phyloP scores from a whole-genome alignment of 1,140 invertebrate genomes.

The Drosophila mojavensis region DNA sequence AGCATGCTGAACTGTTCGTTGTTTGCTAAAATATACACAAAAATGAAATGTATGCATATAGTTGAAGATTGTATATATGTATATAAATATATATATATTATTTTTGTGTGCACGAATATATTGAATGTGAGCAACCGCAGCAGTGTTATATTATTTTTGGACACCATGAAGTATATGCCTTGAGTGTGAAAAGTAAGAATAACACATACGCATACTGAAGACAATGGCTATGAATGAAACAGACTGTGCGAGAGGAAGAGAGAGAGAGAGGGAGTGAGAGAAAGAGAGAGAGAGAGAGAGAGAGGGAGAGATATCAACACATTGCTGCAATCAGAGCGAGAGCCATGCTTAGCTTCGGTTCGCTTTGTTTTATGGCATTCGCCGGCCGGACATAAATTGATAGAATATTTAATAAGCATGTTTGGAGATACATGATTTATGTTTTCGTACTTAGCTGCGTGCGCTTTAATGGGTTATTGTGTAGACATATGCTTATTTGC shows the following conservation, averaged over 20 bases:
- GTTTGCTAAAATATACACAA: neutral
- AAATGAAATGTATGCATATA: neutral
- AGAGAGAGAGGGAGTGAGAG: conserved; percentile 17
- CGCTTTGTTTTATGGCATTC: conserved; percentile 60
- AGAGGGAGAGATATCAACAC: conserved; percentile 18
- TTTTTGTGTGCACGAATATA: conserved; percentile 10
- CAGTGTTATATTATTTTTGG: neutral
- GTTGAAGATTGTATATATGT: conserved; percentile 25
- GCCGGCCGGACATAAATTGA: conserved; percentile 67
- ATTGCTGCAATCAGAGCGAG: neutral
- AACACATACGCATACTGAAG: neutral
- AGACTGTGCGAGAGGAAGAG: neutral
- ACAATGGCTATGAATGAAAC: neutral
- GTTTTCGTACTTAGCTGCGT: conserved; percentile 41
- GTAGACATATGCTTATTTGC: conserved; percentile 11
- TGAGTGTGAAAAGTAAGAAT: neutral
- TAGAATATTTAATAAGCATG: conserved; percentile 77
- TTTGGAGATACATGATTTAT: conserved; percentile 75
- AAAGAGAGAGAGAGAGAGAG: neutral
- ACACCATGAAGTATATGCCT: neutral
- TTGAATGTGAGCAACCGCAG: conserved; percentile 53
- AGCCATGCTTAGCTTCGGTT: conserved; percentile 34
- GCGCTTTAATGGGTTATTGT: conserved; percentile 20
- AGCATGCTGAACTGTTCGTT: conserved; percentile 29
- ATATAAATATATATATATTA: neutral